Conservation (phyloP, 2,888 invertebrate species). For the Leptinotarsa haldemani region DNA sequence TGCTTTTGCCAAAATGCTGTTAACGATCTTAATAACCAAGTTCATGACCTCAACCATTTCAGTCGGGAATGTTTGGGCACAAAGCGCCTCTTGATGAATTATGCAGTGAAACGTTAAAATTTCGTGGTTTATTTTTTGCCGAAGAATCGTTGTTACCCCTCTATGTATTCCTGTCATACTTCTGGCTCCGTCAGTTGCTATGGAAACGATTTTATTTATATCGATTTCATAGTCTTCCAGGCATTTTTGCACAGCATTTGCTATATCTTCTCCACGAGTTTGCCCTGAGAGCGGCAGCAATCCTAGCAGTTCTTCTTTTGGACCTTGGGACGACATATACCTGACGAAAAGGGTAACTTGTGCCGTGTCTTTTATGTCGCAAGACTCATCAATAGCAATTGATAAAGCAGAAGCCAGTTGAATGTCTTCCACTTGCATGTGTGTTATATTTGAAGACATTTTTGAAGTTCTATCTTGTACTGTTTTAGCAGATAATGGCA, state of each 20-base stretch:
- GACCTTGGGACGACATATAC: slow-evolving; percentile 22
- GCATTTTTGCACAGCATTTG: slow-evolving; percentile 3
- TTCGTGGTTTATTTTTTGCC: not conserved
- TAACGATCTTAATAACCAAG: not conserved
- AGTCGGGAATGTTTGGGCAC: not conserved
- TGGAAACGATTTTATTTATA: not conserved
- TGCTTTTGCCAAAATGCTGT: slow-evolving; percentile 20
- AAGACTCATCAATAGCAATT: slow-evolving; percentile 28
- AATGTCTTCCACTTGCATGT: slow-evolving; percentile 24
- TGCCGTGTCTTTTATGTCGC: slow-evolving; percentile 25
- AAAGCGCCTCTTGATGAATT: not conserved
- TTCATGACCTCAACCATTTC: not conserved
- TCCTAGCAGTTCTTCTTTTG: slow-evolving; percentile 24
- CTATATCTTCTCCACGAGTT: slow-evolving; percentile 1
- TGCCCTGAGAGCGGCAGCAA: slow-evolving; percentile 22
- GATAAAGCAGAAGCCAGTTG: slow-evolving; percentile 23
- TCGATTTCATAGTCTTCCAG: not conserved
- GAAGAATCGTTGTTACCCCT: not conserved
- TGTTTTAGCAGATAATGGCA: slow-evolving; percentile 27
- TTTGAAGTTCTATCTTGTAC: slow-evolving; percentile 25
- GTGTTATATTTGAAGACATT: slow-evolving; percentile 24
- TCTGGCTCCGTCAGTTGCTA: not conserved
- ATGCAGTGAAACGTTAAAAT: not conserved
- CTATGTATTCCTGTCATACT: not conserved
- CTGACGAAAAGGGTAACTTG: slow-evolving; percentile 25